phyloP scores from a whole-genome alignment of 2,888 invertebrate species.

The Hypsopygia costalis region DNA sequence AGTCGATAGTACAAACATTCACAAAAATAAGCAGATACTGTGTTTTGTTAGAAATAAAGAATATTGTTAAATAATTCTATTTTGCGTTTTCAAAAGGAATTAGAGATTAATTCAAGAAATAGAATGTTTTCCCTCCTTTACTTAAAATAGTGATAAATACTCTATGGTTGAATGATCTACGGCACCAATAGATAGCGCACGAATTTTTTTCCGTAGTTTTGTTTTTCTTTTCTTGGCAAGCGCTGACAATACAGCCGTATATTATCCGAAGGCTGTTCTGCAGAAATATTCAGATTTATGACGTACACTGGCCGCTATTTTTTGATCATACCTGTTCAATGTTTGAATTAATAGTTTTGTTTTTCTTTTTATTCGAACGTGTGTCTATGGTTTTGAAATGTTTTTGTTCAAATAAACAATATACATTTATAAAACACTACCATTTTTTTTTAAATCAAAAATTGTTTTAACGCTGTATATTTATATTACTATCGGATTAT shows the following conservation, averaged over 20 bases:
- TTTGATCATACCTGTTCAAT: slow-evolving; percentile 35
- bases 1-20: no score
- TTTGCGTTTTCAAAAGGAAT: no score
- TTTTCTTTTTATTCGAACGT: slow-evolving; percentile 23
- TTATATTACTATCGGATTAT: no score
- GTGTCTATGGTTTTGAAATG: slow-evolving; percentile 1
- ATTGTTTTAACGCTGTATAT: no score
- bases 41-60: no score
- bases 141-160: slow-evolving; percentile 3
- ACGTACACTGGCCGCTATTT: slow-evolving; percentile 53
- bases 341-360: slow-evolving; percentile 38
- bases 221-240: slow-evolving; percentile 43
- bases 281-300: slow-evolving; percentile 76
- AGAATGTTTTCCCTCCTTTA: no score
- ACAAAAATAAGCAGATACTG: no score
- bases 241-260: slow-evolving; percentile 73
- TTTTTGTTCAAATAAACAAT: background rate
- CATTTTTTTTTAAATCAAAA: no score
- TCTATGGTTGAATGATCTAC: slow-evolving; percentile 29
- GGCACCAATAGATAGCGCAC: slow-evolving; percentile 42
- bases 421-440: no score
- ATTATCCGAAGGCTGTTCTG: slow-evolving; percentile 60
- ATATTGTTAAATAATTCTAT: no score
- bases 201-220: slow-evolving; percentile 49
- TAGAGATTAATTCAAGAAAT: no score